Percentiles rank a stretch among this genome's conserved stretches.
Conservation (phyloP, 92 coral and sea anemone genomes). For the Actinernus sp. region DNA sequence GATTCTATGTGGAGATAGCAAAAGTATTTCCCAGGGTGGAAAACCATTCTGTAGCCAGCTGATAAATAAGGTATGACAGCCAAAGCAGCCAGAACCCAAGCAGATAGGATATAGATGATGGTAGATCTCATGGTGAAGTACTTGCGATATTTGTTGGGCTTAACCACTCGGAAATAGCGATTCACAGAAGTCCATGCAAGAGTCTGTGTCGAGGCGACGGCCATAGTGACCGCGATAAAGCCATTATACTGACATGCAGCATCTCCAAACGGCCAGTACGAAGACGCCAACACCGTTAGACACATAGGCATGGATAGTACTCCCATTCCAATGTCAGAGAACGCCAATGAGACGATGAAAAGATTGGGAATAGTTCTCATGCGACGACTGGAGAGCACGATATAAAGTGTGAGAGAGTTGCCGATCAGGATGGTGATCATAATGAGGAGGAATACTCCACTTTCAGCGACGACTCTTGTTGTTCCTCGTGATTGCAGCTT, state of each 20-base stretch:
- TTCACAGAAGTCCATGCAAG: too few species aligned
- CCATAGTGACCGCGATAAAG: slow-evolving; percentile 34
- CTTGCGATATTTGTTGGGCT: slow-evolving; percentile 37
- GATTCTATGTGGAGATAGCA: slow-evolving; percentile 14
- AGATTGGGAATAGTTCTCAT: slow-evolving; percentile 47
- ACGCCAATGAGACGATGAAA: slow-evolving; percentile 64
- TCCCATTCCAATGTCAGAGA: slow-evolving; percentile 64
- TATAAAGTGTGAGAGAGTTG: slow-evolving; percentile 45
- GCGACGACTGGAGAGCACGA: slow-evolving; percentile 25
- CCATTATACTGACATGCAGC: slow-evolving; percentile 64
- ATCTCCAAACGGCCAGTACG: slow-evolving; percentile 67
- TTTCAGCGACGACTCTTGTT: slow-evolving; percentile 25
- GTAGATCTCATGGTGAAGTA: slow-evolving; percentile 40
- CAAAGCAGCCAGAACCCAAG: slow-evolving; percentile 47
- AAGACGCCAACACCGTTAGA: slow-evolving; percentile 13
- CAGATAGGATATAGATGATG: slow-evolving; percentile 2
- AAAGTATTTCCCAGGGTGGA: slow-evolving; percentile 67
- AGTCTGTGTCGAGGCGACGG: slow-evolving; percentile 60
- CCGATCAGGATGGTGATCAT: slow-evolving; percentile 39
- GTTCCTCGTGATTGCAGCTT: slow-evolving; percentile 50
- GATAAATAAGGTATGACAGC: slow-evolving; percentile 53
- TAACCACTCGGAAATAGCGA: slow-evolving; percentile 64
- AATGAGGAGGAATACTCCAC: slow-evolving; percentile 38
- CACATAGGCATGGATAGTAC: slow-evolving; percentile 39
- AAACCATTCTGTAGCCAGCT: slow-evolving; percentile 54